A percentile compares a stretch with the other conserved stretches of the same genome.
These are phyloP conservation scores for Drosophila ironensis DNA, from an alignment of 1,140 invertebrate species.

Conservation along the genomic window DNA sequence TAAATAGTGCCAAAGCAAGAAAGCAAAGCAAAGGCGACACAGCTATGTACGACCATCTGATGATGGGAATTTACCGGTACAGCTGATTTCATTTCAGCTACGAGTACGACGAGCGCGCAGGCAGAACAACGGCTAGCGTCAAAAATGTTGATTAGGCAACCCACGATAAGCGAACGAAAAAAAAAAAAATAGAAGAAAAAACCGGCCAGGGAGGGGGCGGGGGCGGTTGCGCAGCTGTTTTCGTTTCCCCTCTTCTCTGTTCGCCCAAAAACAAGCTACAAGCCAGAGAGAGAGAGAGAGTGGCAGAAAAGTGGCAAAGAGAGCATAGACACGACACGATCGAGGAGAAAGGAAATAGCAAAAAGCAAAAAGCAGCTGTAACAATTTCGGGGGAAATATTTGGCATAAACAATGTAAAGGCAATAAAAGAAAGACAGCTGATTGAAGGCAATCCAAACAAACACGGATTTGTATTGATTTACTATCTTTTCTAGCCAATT, in stretches of 20 bases:
- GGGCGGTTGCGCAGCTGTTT: conserved; percentile 53
- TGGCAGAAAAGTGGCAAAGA: background rate
- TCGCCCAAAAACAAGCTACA: conserved; percentile 36
- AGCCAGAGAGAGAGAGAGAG: conserved; percentile 1
- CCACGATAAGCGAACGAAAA: conserved; percentile 61
- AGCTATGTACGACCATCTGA: no score
- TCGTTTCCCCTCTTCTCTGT: conserved; percentile 13
- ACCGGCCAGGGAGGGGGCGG: background rate
- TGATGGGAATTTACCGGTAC: conserved; percentile 72
- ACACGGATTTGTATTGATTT: no score
- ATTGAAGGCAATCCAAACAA: background rate
- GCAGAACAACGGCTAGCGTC: conserved; percentile 11
- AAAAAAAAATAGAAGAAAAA: background rate
- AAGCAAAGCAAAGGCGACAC: conserved; percentile 5
- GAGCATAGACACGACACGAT: conserved; percentile 19
- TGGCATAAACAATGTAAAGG: background rate
- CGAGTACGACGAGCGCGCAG: no score
- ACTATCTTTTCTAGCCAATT: no score
- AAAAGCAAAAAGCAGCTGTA: conserved; percentile 31
- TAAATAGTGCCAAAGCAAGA: conserved; percentile 21
- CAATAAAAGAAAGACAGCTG: background rate
- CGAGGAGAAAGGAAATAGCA: conserved; percentile 5
- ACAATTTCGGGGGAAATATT: conserved; percentile 18
- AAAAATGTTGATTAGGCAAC: conserved; percentile 63
- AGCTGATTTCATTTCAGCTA: conserved; percentile 72